Conservation (phyloP, 2,113 vertebrate genomes). For the Strix aluco region DNA sequence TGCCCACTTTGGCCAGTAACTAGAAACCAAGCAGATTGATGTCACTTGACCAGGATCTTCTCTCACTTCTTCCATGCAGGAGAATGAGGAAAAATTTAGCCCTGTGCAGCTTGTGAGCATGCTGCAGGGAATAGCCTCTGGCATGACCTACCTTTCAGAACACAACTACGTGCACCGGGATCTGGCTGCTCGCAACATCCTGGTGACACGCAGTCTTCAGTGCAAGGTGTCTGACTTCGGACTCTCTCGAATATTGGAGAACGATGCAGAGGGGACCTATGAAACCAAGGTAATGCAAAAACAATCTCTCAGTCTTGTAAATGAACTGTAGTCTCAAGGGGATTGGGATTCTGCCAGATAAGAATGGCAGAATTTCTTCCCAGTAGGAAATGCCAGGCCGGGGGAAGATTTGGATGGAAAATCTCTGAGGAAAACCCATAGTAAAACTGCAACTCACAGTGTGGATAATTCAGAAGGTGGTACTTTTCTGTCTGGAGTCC, state of each 20-base stretch:
- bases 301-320: background rate
- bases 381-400: background rate
- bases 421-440: background rate
- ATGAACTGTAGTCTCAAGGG: background rate
- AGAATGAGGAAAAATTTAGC: constrained; percentile 76
- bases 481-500: background rate
- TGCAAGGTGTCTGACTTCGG: constrained; percentile 84
- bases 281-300: constrained; percentile 76
- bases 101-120: constrained; percentile 78
- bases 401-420: background rate
- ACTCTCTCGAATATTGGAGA: constrained; percentile 75
- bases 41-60: background rate
- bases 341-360: background rate
- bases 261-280: constrained; percentile 75
- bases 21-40: background rate
- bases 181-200: constrained; percentile 80
- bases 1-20: background rate
- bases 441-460: background rate
- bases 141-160: constrained; percentile 82
- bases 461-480: background rate
- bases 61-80: constrained; percentile 42
- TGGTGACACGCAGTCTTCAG: constrained; percentile 74
- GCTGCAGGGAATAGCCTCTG: constrained; percentile 80
- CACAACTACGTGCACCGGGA: constrained; percentile 79
- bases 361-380: background rate